phyloP scores from a whole-genome alignment of 2,113 vertebrate species.

The Taurulus bubalis region DNA sequence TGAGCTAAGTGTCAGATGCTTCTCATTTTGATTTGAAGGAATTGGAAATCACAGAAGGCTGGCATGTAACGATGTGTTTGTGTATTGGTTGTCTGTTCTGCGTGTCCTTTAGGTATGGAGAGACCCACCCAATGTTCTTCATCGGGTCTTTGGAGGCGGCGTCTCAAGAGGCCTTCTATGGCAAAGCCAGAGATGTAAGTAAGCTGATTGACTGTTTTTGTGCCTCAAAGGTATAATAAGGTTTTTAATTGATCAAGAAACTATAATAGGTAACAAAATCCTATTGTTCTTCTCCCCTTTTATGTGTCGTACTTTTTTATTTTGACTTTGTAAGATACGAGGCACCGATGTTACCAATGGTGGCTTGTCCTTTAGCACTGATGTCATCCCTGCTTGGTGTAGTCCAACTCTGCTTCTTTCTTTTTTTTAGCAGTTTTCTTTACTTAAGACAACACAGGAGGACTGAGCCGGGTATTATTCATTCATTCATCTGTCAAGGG shows the following conservation, averaged over 20 bases:
- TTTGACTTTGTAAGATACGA: constrained; percentile 4
- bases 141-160: constrained; percentile 98
- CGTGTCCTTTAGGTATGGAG: constrained; percentile 90
- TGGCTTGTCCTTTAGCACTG: constrained; percentile 29
- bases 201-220: background rate
- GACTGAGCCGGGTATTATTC: constrained; percentile 53
- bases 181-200: constrained; percentile 99
- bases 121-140: constrained; percentile 98
- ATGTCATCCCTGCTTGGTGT: constrained; percentile 46
- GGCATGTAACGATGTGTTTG: constrained; percentile 2
- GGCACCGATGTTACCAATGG: constrained; percentile 8
- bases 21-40: background rate
- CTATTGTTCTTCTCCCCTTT: constrained; percentile 7
- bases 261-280: background rate
- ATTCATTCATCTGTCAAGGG: constrained; percentile 50
- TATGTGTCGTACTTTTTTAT: constrained; percentile 9
- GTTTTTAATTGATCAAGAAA: constrained; percentile 26
- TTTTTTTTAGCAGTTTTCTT: constrained; percentile 47
- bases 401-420: constrained; percentile 14
- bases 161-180: constrained; percentile 99
- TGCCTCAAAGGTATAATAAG: background rate
- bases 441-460: constrained; percentile 61
- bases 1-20: constrained; percentile 63
- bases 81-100: constrained; percentile 24
- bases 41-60: background rate